Conservation (phyloP, 2,888 invertebrate species). For the Strigamia crassipes region DNA sequence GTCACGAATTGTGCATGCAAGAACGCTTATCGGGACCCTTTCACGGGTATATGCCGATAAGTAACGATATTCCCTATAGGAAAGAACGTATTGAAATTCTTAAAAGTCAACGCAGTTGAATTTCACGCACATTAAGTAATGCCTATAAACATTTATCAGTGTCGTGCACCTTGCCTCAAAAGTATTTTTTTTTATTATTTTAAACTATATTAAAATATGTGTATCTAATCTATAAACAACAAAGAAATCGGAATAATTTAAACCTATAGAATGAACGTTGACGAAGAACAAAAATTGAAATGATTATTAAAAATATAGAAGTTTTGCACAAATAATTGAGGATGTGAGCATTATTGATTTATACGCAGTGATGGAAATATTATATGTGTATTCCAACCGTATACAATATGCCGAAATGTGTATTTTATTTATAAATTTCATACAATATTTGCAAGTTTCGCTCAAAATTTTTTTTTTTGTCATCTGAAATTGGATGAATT, state of each 20-base stretch:
- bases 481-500: conserved; percentile 25
- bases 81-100: conserved; percentile 40
- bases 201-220: not conserved
- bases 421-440: conserved; percentile 20
- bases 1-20: conserved; percentile 42
- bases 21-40: conserved; percentile 36
- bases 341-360: not conserved
- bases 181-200: not conserved
- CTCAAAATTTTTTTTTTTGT: not conserved
- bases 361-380: conserved; percentile 10
- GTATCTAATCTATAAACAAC: not conserved
- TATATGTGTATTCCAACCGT: not conserved
- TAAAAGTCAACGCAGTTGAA: conserved; percentile 35
- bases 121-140: conserved; percentile 40
- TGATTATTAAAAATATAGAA: not conserved
- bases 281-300: not conserved
- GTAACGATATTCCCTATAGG: conserved; percentile 35
- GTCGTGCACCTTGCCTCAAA: conserved; percentile 1
- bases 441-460: not conserved
- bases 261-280: not conserved
- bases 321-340: not conserved
- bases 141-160: conserved; percentile 42
- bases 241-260: not conserved
- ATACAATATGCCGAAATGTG: not conserved
- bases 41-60: conserved; percentile 36